A percentile compares a stretch with the other conserved stretches of the same genome.
Conservation (phyloP, 2,888 invertebrate species). For the Acleris sparsana region DNA sequence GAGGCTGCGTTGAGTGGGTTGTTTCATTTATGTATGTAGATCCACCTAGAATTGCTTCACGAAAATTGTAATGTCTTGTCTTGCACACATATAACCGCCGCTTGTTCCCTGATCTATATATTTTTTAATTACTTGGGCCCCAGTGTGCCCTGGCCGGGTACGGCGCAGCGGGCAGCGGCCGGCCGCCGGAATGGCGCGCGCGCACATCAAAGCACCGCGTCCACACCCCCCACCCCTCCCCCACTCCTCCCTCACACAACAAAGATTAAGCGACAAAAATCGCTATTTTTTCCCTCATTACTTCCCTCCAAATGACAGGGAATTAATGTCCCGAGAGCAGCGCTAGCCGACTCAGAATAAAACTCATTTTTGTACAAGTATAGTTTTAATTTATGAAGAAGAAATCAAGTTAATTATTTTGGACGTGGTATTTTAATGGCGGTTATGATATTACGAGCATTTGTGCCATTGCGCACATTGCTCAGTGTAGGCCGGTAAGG, state of each 20-base stretch:
- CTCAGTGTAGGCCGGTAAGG: background rate
- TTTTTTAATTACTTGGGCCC: background rate
- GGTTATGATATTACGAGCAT: slow-evolving; percentile 20
- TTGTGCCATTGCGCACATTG: background rate
- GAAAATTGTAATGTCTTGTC: too few relatives aligned
- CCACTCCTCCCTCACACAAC: slow-evolving; percentile 23
- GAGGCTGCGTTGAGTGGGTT: too few relatives aligned
- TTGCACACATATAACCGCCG: too few relatives aligned
- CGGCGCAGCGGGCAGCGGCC: slow-evolving; percentile 29
- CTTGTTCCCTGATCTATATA: too few relatives aligned
- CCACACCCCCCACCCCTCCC: slow-evolving; percentile 22
- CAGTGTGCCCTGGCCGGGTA: slow-evolving; percentile 18
- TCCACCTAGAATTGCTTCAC: too few relatives aligned
- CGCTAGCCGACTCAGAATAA: too few relatives aligned
- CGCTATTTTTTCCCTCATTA: slow-evolving; percentile 51
- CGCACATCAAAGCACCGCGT: slow-evolving; percentile 31
- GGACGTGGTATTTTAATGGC: slow-evolving; percentile 34
- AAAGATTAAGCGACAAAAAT: slow-evolving; percentile 65
- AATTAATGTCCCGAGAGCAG: too few relatives aligned
- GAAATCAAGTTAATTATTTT: slow-evolving; percentile 34
- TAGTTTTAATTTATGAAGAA: slow-evolving; percentile 33
- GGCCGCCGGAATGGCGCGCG: slow-evolving; percentile 30
- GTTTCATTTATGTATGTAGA: too few relatives aligned
- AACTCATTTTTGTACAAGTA: slow-evolving; percentile 22
- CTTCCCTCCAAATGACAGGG: slow-evolving; percentile 33